Evolutionary conservation across 2,888 invertebrate genomes (phyloP).

Genomic region (Melolontha melolontha): DNA sequence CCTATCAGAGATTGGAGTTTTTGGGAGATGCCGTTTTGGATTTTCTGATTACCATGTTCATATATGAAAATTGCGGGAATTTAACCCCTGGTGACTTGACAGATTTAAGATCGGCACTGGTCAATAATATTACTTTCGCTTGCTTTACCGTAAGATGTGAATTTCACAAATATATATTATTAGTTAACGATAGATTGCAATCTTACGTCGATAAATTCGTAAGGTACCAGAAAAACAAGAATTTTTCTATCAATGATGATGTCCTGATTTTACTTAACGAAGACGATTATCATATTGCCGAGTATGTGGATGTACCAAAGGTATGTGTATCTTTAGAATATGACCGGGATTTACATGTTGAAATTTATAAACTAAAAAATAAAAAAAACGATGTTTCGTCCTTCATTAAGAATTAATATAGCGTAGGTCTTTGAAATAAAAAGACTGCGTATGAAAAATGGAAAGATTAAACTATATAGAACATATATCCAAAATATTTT

Average conservation of each 20-base stretch:
- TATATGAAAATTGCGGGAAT: conserved; percentile 80
- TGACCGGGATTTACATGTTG: too few relatives aligned
- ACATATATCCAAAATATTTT: too few relatives aligned
- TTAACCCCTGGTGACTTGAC: conserved; percentile 90
- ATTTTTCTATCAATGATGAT: conserved; percentile 75
- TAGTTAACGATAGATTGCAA: conserved; percentile 67
- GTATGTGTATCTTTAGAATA: conserved; percentile 54
- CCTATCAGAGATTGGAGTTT: conserved; percentile 93
- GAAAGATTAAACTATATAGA: too few relatives aligned
- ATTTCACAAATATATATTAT: conserved; percentile 80
- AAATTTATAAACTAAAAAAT: too few relatives aligned
- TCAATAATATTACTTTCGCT: conserved; percentile 96
- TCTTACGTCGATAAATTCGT: conserved; percentile 74
- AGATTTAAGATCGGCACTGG: conserved; percentile 93
- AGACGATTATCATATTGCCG: conserved; percentile 73
- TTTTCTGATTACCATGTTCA: conserved; percentile 87
- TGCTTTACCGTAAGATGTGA: conserved; percentile 87
- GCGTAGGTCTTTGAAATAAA: too few relatives aligned
- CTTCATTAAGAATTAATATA: too few relatives aligned
- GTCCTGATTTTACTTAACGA: conserved; percentile 77
- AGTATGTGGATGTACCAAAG: conserved; percentile 92
- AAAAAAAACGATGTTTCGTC: too few relatives aligned
- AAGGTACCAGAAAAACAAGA: conserved; percentile 71
- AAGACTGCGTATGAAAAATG: too few relatives aligned
- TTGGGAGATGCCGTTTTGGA: conserved; percentile 93